Evolutionary conservation across 2,797 vertebrate species (phyloP).

Genomic region (Muscicapa striata): DNA sequence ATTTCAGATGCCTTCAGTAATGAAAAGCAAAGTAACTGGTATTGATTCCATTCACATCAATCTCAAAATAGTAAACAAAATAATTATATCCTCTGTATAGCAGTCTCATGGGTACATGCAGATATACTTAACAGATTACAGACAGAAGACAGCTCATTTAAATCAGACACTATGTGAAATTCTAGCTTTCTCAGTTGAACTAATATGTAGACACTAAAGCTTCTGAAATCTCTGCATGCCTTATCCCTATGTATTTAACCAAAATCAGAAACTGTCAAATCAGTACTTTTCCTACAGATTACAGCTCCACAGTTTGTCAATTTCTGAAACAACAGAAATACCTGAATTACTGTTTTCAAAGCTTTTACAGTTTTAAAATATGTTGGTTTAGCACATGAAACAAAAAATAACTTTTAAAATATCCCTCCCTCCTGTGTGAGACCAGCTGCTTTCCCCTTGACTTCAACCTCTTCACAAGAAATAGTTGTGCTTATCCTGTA

Average conservation of each 20-base stretch:
- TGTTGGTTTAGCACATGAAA: background rate
- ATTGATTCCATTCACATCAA: constrained; percentile 35
- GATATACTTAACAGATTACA: background rate
- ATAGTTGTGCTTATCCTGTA: background rate
- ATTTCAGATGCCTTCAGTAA: constrained; percentile 24
- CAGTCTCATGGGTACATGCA: background rate
- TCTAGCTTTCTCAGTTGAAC: background rate
- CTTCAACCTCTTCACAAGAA: background rate
- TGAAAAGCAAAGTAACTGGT: constrained; percentile 48
- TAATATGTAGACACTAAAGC: background rate
- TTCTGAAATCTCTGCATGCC: background rate
- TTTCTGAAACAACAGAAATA: background rate
- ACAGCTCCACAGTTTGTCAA: background rate
- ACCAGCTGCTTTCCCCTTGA: background rate
- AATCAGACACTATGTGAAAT: background rate
- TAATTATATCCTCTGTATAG: background rate
- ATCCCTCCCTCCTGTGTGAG: background rate
- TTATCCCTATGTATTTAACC: background rate
- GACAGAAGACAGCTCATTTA: background rate
- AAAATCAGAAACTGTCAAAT: background rate
- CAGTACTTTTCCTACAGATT: background rate
- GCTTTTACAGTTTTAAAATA: background rate
- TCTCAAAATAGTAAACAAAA: constrained; percentile 36
- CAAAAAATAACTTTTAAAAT: background rate
- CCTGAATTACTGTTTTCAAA: background rate